A percentile compares a stretch with the other conserved stretches of the same genome.
phyloP scores from a whole-genome alignment of 2,797 vertebrate genomes.

The Tragelaphus oryx region DNA sequence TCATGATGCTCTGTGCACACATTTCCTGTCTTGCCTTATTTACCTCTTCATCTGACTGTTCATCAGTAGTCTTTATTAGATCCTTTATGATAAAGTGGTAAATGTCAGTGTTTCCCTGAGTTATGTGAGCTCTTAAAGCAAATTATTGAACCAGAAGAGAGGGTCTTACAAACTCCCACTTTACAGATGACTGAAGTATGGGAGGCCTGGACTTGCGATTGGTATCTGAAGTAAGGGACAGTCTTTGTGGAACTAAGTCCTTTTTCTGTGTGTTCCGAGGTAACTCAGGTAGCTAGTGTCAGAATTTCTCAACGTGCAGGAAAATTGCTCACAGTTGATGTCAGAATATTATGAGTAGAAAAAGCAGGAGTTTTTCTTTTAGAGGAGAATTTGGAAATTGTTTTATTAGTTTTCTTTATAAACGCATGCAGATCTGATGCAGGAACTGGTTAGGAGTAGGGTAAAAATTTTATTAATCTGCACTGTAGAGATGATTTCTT shows the following conservation, averaged over 20 bases:
- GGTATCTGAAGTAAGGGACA: not conserved
- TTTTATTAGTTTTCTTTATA: not conserved
- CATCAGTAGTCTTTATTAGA: not conserved
- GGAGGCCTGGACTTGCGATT: not conserved
- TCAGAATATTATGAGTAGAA: not conserved
- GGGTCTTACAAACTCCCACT: not conserved
- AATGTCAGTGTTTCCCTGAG: not conserved
- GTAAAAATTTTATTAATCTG: not conserved
- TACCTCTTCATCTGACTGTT: not conserved
- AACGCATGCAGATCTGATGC: not conserved
- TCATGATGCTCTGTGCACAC: too few species aligned
- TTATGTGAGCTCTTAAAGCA: not conserved
- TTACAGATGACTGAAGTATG: not conserved
- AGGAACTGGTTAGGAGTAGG: not conserved
- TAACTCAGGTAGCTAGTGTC: not conserved
- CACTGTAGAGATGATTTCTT: not conserved
- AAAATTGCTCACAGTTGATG: not conserved
- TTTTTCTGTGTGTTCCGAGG: not conserved
- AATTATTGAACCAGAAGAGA: not conserved
- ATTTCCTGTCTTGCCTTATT: not conserved
- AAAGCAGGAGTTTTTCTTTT: not conserved
- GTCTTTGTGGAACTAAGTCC: not conserved
- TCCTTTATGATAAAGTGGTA: not conserved
- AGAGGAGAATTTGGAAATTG: constrained; percentile 3
- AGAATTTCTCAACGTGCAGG: not conserved